Conservation (phyloP, 2,797 vertebrate species). For the Emydoidea blandingii region DNA sequence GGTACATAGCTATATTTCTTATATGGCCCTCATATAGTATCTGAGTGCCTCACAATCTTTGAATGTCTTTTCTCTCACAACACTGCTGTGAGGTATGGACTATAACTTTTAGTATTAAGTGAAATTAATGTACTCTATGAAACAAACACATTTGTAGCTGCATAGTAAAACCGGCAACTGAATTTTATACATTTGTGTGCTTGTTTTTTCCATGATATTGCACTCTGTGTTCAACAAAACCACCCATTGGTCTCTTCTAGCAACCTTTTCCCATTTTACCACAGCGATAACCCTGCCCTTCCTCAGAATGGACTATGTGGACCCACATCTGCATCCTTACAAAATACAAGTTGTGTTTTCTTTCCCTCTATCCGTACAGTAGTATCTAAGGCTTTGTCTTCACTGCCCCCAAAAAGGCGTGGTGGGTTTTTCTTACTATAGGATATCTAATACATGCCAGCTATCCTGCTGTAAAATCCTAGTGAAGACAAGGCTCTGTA, state of each 20-base stretch:
- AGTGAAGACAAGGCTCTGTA: neutral
- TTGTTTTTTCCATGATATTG: neutral
- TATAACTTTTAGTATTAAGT: too few species aligned
- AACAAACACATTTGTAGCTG: neutral
- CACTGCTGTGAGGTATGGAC: too few species aligned
- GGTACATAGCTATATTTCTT: too few species aligned
- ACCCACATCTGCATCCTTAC: neutral
- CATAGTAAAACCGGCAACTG: neutral
- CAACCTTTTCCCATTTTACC: neutral
- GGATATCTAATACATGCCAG: neutral
- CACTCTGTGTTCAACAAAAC: neutral
- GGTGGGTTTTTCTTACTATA: neutral
- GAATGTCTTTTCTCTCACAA: too few species aligned
- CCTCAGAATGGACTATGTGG: neutral
- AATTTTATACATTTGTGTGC: neutral
- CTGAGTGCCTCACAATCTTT: neutral
- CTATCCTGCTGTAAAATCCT: neutral
- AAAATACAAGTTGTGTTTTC: neutral
- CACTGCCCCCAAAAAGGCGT: neutral
- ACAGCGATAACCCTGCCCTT: neutral
- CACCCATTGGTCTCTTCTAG: neutral
- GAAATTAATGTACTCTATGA: neutral
- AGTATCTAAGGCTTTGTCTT: neutral
- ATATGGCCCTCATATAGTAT: too few species aligned
- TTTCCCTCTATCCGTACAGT: neutral